These are phyloP conservation scores for Drosophila takahashii DNA, from an alignment of 1,140 invertebrate species.

Conservation along the genomic window DNA sequence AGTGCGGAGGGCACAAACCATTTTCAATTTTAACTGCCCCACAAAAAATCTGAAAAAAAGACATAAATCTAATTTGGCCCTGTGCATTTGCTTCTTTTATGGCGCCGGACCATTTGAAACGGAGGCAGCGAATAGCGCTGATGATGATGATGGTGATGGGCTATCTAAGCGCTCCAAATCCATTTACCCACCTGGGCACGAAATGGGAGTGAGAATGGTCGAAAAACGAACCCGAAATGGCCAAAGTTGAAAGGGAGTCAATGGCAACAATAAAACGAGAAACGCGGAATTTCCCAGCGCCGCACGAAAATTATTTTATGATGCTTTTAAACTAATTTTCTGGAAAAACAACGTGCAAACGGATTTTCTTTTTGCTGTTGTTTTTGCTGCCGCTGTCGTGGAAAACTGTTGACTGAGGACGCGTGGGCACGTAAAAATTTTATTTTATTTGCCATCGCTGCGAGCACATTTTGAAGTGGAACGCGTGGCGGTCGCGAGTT, in stretches of 20 bases:
- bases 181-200: slow-evolving; percentile 72
- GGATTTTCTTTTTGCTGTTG: slow-evolving; percentile 34
- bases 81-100: slow-evolving; percentile 61
- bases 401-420: slow-evolving; percentile 64
- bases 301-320: slow-evolving; percentile 79
- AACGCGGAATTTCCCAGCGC: slow-evolving; percentile 55
- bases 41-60: slow-evolving; percentile 55
- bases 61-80: slow-evolving; percentile 76
- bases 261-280: slow-evolving; percentile 70
- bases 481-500: slow-evolving; percentile 49
- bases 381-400: neutral
- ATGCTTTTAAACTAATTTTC: slow-evolving; percentile 83
- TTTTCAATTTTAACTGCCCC: slow-evolving; percentile 53
- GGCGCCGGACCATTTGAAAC: slow-evolving; percentile 38
- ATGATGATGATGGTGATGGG: slow-evolving; percentile 59
- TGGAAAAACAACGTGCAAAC: slow-evolving; percentile 71
- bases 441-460: slow-evolving; percentile 60
- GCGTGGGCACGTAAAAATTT: slow-evolving; percentile 73
- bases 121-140: slow-evolving; percentile 36
- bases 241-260: slow-evolving; percentile 55
- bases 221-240: slow-evolving; percentile 62
- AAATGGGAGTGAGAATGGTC: slow-evolving; percentile 42
- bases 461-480: slow-evolving; percentile 48
- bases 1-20: slow-evolving; percentile 18
- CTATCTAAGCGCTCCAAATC: slow-evolving; percentile 74